These are phyloP conservation scores for Enteromius argenteus DNA, from an alignment of 2,797 vertebrate genomes.

Conservation along the genomic window DNA sequence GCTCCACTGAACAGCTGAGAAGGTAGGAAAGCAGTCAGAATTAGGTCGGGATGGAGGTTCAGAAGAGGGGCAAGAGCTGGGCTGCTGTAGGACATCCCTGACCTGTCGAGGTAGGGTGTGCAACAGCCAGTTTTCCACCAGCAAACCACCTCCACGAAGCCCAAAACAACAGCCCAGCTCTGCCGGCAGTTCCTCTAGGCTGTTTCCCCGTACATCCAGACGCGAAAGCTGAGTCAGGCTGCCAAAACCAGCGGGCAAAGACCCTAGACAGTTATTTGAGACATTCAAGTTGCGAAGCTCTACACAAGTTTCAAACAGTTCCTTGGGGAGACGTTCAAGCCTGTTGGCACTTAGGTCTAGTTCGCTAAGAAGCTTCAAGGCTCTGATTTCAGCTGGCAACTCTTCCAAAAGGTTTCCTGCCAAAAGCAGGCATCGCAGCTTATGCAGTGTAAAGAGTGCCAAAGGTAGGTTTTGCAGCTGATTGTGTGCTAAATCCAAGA, in stretches of 20 bases:
- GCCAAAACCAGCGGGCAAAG: slow-evolving; percentile 68
- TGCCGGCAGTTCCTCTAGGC: slow-evolving; percentile 75
- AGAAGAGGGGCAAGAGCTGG: slow-evolving; percentile 46
- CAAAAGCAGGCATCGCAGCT: slow-evolving; percentile 78
- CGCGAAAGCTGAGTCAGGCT: slow-evolving; percentile 70
- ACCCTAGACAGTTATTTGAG: slow-evolving; percentile 75
- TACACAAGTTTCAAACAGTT: slow-evolving; percentile 73
- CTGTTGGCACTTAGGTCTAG: slow-evolving; percentile 80
- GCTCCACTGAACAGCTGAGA: slow-evolving; percentile 76
- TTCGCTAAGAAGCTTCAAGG: slow-evolving; percentile 72
- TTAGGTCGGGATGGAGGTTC: slow-evolving; percentile 63
- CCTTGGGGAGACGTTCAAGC: slow-evolving; percentile 74
- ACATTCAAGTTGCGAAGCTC: slow-evolving; percentile 75
- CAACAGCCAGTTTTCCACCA: slow-evolving; percentile 79
- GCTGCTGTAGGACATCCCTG: slow-evolving; percentile 68
- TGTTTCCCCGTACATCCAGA: slow-evolving; percentile 81
- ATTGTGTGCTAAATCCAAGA: slow-evolving; percentile 80
- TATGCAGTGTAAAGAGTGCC: slow-evolving; percentile 77
- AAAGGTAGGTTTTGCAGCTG: slow-evolving; percentile 76
- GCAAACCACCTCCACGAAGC: slow-evolving; percentile 75
- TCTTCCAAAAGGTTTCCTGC: slow-evolving; percentile 76
- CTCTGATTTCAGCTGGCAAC: slow-evolving; percentile 74
- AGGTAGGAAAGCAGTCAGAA: slow-evolving; percentile 74
- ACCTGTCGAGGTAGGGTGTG: slow-evolving; percentile 72
- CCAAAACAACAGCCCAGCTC: slow-evolving; percentile 75